Evolutionary conservation across 2,888 invertebrate genomes (phyloP), one percentile per base, ranked within the genome.

Genomic region (Rhorus exstirpatorius): DNA sequence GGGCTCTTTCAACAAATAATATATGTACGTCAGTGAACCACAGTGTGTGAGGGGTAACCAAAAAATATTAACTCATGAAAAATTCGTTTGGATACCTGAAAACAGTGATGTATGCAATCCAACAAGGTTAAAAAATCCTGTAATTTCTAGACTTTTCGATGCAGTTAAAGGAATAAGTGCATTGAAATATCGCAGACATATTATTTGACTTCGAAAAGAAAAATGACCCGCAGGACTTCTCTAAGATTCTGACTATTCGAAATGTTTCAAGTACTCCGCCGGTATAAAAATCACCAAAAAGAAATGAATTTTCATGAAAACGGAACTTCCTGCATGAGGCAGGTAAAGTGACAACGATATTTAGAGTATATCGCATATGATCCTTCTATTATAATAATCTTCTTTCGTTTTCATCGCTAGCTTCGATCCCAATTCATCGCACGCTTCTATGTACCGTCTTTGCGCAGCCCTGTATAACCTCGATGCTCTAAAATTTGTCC

Each of bases 401-500:
- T 24, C 61, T 24, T 19, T 14, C 12, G 24, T 41, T 41, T 61
- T 21, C 44, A 46, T 65, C 31, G 44, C 49, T 31, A 31, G 14
- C 26, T 26, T 17, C 17, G 26, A 49, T 14, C 44, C 35, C 49
- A 26, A 49, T 65, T 65, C 65, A 26, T 65, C 14, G 17, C 17
- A 26, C 8, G 38, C 14, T 17, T 19, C 38, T 41, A 24, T 41
- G 21, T 53, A 35, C 38, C 53, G 21, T 38, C 31, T 46, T n/a
- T 63, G 1, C 26, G 19, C 35, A 26, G 19, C 19, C 35, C 53
- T 24, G 3, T 44, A 65, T 14, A 38, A 55, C 41, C 55, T 71
- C 31, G 70, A 26, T 12, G 41, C 19, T 60, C 19, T 60, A 35
- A 58, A 67, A 71, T 70, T 67, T 55, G 71, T 79, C 74, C 65